Evolutionary conservation across 2,113 vertebrate species (phyloP).

Genomic region (Silurus meridionalis): DNA sequence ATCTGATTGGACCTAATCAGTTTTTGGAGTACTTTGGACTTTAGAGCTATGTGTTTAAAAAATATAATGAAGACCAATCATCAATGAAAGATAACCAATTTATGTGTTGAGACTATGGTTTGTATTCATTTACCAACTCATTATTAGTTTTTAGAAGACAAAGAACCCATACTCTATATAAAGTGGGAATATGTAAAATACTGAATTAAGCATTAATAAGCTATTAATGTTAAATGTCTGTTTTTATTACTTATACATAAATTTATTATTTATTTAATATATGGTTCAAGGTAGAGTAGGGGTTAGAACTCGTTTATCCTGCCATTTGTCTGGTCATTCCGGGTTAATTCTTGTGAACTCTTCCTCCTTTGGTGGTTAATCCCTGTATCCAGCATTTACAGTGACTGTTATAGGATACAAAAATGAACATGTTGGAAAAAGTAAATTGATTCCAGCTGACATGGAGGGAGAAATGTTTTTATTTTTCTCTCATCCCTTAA

Average conservation of each 20-base stretch:
- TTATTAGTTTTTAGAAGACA: background rate
- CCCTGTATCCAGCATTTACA: background rate
- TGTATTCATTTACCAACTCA: background rate
- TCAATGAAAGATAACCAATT: background rate
- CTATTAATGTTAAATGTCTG: background rate
- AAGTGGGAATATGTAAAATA: background rate
- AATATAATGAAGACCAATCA: background rate
- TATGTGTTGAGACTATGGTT: background rate
- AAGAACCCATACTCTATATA: background rate
- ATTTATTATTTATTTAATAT: background rate
- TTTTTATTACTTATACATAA: background rate
- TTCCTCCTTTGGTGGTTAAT: background rate
- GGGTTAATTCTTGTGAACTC: background rate
- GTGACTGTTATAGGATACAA: background rate
- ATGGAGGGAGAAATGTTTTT: background rate
- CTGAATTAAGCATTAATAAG: background rate
- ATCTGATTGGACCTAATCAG: background rate
- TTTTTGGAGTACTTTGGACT: background rate
- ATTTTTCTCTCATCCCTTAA: constrained; percentile 9
- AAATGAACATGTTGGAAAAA: background rate
- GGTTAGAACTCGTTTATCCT: background rate
- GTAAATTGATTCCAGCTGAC: constrained; percentile 17
- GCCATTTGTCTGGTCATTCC: background rate
- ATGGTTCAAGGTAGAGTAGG: background rate
- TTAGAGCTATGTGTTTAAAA: background rate